Evolutionary conservation across 2,113 vertebrate species (phyloP), one percentile per base, ranked within the genome.

Genomic region (Hydrochoerus hydrochaeris): DNA sequence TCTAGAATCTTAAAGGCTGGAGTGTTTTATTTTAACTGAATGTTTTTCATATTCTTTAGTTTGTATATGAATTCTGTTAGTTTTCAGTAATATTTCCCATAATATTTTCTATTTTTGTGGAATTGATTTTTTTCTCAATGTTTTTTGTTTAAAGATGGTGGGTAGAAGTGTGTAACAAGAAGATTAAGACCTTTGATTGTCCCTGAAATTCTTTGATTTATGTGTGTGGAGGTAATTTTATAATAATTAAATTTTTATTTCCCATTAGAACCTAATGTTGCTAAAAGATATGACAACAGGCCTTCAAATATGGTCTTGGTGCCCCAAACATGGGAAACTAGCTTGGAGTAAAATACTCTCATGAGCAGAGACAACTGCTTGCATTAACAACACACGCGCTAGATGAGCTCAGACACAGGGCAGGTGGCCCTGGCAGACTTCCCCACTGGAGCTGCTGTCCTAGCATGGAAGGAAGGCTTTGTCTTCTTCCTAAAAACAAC

Each of bases 231-330:
- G 44, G 32, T 62, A 44, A 16, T 78, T 91, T 95, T 67, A 73
- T 41, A 84, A 69, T 62, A 35, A 49, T 26, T 93, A 83, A 24
- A 95, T 65, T 88, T 82, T 88, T 81, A 86, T 80, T 96, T 95
- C 88, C 73, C 54, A 38, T 54, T 60, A 78, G 28, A 81, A 11
- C 20, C 71, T 91, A 67, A 38, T 73, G 49, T 90, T 89, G 24
- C 41, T 96, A 49, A 85, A 86, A 49, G 38, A 83, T 32, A 52
- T 67, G 14, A 35, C 5, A 86, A 0, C 32, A 69, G 38, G 83
- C n/a, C 30, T 54, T 82, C 65, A 86, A 9, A 49, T 92, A 92
- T 63, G 10, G 22, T 46, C 95, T 44, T 78, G 60, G 41, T 78
- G 41, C 46, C 19, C 10, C 11, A 88, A 85, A 73, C 19, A 41